phyloP scores from a whole-genome alignment of 2,888 invertebrate species.

The Callyntrura sp. region DNA sequence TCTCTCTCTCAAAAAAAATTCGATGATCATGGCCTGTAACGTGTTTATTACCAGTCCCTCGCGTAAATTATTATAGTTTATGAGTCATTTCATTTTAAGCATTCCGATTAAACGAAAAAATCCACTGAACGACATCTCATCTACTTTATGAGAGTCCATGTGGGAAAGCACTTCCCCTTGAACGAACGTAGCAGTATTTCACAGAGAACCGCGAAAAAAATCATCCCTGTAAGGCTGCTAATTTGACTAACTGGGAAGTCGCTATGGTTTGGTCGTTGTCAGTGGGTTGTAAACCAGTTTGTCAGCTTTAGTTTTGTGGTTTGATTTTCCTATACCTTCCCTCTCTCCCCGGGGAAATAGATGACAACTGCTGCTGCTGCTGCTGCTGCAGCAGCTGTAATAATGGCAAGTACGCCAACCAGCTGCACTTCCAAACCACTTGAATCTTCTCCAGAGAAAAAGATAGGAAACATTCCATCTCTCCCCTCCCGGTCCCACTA shows the following conservation, averaged over 20 bases:
- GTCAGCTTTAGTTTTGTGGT: slow-evolving; percentile 25
- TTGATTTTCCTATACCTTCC: background rate
- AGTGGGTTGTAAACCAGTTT: background rate
- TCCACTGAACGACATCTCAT: background rate
- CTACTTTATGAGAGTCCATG: background rate
- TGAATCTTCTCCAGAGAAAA: slow-evolving; percentile 18
- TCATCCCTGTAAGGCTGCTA: background rate
- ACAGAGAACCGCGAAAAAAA: background rate
- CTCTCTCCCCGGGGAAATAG: slow-evolving; percentile 27
- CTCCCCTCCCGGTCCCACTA: background rate
- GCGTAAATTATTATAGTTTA: slow-evolving; percentile 1
- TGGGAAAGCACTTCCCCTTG: background rate
- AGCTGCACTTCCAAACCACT: background rate
- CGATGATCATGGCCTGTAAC: background rate
- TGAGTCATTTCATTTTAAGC: background rate
- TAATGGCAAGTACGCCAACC: background rate
- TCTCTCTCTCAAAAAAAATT: too few relatives aligned
- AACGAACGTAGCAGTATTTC: background rate
- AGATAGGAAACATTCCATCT: background rate
- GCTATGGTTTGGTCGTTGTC: background rate
- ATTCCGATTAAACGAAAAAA: background rate
- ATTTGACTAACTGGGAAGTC: background rate
- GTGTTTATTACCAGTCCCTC: background rate
- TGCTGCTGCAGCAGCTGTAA: background rate
- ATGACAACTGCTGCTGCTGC: slow-evolving; percentile 20